phyloP scores from a whole-genome alignment of 2,113 vertebrate genomes.

The Saimiri boliviensis region DNA sequence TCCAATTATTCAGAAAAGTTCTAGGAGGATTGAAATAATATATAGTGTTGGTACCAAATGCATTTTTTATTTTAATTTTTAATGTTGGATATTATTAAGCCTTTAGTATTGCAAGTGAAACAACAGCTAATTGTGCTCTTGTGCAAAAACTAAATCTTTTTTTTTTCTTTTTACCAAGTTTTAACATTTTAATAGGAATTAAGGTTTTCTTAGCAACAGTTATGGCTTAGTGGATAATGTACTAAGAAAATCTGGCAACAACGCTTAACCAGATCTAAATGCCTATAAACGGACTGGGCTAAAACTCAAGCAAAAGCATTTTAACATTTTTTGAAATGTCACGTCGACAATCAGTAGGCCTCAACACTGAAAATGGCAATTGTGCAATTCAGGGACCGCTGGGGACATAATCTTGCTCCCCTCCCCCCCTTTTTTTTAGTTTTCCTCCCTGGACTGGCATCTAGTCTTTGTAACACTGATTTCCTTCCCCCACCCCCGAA shows the following conservation, averaged over 20 bases:
- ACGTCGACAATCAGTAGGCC: neutral
- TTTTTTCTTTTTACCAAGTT: neutral
- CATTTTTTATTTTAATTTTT: conserved; percentile 33
- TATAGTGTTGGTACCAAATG: neutral
- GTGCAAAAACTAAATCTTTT: neutral
- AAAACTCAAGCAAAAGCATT: neutral
- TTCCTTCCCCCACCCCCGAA: neutral
- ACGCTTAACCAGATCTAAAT: neutral
- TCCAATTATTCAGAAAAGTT: neutral
- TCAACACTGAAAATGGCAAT: neutral
- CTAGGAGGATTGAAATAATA: neutral
- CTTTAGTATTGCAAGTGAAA: conserved; percentile 2
- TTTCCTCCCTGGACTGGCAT: neutral
- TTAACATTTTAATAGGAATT: conserved; percentile 25
- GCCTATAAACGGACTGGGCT: neutral
- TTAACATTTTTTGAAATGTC: conserved; percentile 29
- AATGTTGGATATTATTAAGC: neutral
- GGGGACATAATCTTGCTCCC: neutral
- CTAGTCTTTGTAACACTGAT: neutral
- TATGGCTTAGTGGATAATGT: neutral
- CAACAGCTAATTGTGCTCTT: neutral
- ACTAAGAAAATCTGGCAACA: neutral
- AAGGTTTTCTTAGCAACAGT: neutral
- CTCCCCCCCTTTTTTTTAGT: neutral
- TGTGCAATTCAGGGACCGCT: neutral